phyloP scores from a whole-genome alignment of 2,888 invertebrate genomes.

The Schizaphis graminum region DNA sequence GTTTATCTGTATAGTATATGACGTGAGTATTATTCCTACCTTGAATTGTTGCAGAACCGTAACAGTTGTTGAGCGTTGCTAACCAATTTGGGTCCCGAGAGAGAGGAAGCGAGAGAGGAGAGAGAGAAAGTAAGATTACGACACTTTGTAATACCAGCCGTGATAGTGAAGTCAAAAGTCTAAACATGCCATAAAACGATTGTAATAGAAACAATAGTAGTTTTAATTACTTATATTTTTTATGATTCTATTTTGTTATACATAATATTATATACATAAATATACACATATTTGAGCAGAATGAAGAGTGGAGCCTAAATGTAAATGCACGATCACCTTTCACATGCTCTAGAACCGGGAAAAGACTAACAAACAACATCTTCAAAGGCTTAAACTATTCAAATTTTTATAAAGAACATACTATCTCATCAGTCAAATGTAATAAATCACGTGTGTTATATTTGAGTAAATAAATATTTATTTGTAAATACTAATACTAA shows the following conservation, averaged over 20 bases:
- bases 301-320: background rate
- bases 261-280: background rate
- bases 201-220: background rate
- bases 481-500: background rate
- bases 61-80: background rate
- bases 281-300: background rate
- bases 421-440: background rate
- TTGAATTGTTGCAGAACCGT: background rate
- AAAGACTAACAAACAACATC: background rate
- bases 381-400: background rate
- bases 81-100: background rate
- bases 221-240: conserved; percentile 5
- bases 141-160: background rate
- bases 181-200: background rate
- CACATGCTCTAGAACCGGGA: background rate
- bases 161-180: background rate
- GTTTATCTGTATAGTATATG: background rate
- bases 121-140: background rate
- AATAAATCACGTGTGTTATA: background rate
- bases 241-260: background rate
- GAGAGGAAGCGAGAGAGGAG: background rate
- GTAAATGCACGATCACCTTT: background rate
- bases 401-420: background rate
- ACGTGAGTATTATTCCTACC: background rate
- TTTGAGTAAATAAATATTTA: background rate